Evolutionary conservation across 1,140 invertebrate genomes (phyloP).

Genomic region (Agrypnia vestita): DNA sequence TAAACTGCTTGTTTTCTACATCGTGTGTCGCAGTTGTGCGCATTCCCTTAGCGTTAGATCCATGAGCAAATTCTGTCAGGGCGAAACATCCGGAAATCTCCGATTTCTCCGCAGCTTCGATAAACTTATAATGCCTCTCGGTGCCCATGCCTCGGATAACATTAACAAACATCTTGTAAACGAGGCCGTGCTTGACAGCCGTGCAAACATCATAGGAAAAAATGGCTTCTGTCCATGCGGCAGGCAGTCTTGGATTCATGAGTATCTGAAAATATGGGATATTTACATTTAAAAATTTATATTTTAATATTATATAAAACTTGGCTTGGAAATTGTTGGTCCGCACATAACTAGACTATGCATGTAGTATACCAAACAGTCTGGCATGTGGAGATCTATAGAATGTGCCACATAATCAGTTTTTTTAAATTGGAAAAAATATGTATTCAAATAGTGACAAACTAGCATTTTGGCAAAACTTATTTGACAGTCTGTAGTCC

Average conservation of each 20-base stretch:
- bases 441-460: too few species aligned
- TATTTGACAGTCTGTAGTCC: too few species aligned
- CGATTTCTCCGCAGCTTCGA: conserved; percentile 74
- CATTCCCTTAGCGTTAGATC: conserved; percentile 89
- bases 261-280: conserved; percentile 65
- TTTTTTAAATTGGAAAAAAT: too few species aligned
- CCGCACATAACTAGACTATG: too few species aligned
- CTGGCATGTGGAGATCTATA: too few species aligned
- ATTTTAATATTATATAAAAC: too few species aligned
- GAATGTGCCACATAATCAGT: too few species aligned
- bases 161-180: conserved; percentile 75
- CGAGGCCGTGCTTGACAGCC: conserved; percentile 77
- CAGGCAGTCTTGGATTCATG: conserved; percentile 66
- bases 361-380: too few species aligned
- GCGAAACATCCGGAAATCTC: conserved; percentile 84
- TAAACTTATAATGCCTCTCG: conserved; percentile 75
- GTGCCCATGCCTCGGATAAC: conserved; percentile 74
- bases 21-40: conserved; percentile 88
- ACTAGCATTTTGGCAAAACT: too few species aligned
- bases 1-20: conserved; percentile 81
- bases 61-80: conserved; percentile 90
- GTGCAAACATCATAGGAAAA: conserved; percentile 83
- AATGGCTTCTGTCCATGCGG: conserved; percentile 73
- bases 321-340: too few species aligned
- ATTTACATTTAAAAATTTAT: too few species aligned